Percentiles rank a stretch among this genome's conserved stretches.
phyloP scores from a whole-genome alignment of 1,140 invertebrate species.

The Bombus difficillimus region DNA sequence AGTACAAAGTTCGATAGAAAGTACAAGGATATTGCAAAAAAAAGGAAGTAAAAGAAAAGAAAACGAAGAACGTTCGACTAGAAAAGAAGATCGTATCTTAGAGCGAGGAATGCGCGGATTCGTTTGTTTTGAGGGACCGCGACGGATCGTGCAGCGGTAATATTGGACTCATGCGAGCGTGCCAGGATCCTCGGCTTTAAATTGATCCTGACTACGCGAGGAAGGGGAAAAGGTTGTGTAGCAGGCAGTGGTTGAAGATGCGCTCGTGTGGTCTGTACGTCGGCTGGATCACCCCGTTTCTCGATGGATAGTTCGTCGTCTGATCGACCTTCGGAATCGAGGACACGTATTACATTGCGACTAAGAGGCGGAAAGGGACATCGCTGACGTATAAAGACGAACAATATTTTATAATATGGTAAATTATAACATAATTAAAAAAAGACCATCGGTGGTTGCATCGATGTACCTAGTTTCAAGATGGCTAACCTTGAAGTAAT shows the following conservation, averaged over 20 bases:
- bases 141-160: conserved; percentile 12
- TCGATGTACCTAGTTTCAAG: not conserved
- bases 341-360: conserved; percentile 50
- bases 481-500: no score
- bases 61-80: not conserved
- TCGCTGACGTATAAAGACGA: conserved; percentile 57
- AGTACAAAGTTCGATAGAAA: not conserved
- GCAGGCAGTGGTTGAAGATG: conserved; percentile 37
- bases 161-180: conserved; percentile 2
- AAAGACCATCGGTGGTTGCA: not conserved
- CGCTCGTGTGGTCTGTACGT: conserved; percentile 30
- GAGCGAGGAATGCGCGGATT: not conserved
- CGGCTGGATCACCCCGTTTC: conserved; percentile 42
- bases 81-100: not conserved
- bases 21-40: not conserved
- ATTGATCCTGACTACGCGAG: conserved; percentile 19
- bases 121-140: conserved; percentile 11
- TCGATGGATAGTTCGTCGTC: conserved; percentile 39
- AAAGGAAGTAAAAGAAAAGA: no score
- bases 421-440: no score
- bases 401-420: conserved; percentile 25
- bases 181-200: conserved; percentile 21
- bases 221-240: not conserved
- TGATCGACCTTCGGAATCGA: conserved; percentile 51
- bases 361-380: conserved; percentile 51